These are phyloP conservation scores for Drosophila vallismaia DNA, from an alignment of 2,888 invertebrate species.

Conservation along the genomic window DNA sequence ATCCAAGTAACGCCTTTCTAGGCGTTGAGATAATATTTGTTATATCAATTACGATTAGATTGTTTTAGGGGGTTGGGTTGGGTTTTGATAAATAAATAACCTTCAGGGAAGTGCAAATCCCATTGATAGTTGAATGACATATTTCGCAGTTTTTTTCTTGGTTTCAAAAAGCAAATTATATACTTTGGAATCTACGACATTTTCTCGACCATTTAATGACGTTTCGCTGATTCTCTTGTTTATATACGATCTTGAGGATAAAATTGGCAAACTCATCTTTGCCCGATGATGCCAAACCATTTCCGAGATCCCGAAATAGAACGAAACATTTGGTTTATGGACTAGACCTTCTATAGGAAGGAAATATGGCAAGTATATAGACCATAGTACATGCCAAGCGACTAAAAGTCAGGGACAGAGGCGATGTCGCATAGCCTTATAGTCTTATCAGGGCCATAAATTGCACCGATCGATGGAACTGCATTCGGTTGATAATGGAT, in stretches of 20 bases:
- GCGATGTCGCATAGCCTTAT: slow-evolving; percentile 27
- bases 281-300: slow-evolving; percentile 29
- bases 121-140: too few relatives aligned
- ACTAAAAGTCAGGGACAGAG: slow-evolving; percentile 42
- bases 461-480: slow-evolving; percentile 23
- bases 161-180: slow-evolving; percentile 9
- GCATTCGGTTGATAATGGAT: slow-evolving; percentile 31
- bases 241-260: neutral
- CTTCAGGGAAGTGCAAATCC: neutral
- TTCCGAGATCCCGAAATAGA: slow-evolving; percentile 46
- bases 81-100: neutral
- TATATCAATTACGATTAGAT: slow-evolving; percentile 21
- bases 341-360: slow-evolving; percentile 12
- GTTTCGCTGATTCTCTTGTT: slow-evolving; percentile 11
- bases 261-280: slow-evolving; percentile 40
- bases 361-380: slow-evolving; percentile 27
- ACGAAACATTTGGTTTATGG: slow-evolving; percentile 22
- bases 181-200: neutral
- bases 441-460: slow-evolving; percentile 36
- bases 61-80: neutral
- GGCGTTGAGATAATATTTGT: neutral
- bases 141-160: neutral
- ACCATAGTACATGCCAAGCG: slow-evolving; percentile 7
- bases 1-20: neutral
- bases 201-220: neutral